phyloP scores from a whole-genome alignment of 2,113 vertebrate species.

The Aplodontia rufa region DNA sequence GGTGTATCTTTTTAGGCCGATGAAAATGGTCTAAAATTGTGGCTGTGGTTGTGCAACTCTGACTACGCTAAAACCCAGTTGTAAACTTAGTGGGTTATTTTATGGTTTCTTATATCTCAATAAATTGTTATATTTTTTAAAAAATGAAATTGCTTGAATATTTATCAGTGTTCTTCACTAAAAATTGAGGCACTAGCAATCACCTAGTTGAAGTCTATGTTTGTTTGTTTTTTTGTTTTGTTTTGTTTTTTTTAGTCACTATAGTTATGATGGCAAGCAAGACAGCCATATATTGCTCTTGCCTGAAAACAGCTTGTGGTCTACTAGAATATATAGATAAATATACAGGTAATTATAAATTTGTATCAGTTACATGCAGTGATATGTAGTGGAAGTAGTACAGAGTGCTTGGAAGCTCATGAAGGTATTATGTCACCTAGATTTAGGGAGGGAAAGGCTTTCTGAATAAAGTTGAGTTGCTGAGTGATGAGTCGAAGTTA shows the following conservation, averaged over 20 bases:
- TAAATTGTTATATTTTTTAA: neutral
- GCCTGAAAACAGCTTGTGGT: neutral
- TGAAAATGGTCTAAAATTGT: conserved; percentile 35
- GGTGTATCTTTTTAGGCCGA: conserved; percentile 35
- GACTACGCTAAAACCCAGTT: neutral
- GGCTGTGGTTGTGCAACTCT: neutral
- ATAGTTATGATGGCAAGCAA: neutral
- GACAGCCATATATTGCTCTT: neutral
- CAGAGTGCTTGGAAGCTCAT: neutral
- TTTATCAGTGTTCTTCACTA: neutral
- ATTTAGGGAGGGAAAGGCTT: neutral
- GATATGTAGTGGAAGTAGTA: neutral
- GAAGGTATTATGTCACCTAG: neutral
- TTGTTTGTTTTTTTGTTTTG: no score
- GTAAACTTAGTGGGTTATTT: neutral
- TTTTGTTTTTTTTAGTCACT: neutral
- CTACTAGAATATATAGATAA: neutral
- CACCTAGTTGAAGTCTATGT: neutral
- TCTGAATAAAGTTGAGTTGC: neutral
- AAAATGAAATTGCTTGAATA: neutral
- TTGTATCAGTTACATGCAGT: neutral
- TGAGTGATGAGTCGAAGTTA: neutral
- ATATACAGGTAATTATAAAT: neutral
- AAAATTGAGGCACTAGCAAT: neutral
- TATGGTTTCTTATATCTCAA: neutral